Percentiles rank a stretch among this genome's conserved stretches.
Conservation (phyloP, 1,140 invertebrate species). For the Megalonaias nervosa region DNA sequence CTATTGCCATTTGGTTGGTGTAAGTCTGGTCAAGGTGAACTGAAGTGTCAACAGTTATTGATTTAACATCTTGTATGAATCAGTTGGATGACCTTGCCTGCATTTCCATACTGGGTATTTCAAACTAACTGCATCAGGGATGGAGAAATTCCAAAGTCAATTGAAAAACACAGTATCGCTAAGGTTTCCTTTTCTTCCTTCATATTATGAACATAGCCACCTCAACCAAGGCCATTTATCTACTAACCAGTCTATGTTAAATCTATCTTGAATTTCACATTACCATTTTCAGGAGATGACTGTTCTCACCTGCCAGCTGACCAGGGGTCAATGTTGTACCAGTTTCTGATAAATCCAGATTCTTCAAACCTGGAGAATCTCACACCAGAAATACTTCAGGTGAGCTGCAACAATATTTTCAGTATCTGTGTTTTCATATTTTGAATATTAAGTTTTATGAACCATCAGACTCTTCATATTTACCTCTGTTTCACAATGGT, state of each 20-base stretch:
- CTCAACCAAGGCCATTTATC: no score
- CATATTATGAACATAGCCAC: constrained; percentile 68
- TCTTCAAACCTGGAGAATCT: constrained; percentile 77
- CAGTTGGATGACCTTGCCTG: no score
- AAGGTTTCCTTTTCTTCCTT: neutral
- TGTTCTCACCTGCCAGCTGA: constrained; percentile 76
- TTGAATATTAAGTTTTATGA: no score
- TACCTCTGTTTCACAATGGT: no score
- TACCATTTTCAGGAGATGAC: constrained; percentile 66
- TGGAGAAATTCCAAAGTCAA: neutral
- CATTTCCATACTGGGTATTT: neutral
- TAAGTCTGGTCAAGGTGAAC: no score
- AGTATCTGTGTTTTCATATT: no score
- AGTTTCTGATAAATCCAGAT: constrained; percentile 78
- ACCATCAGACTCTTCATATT: no score
- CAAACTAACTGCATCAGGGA: neutral
- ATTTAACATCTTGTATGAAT: no score
- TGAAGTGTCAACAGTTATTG: no score
- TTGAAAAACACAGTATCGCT: neutral
- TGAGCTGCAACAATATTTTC: constrained; percentile 41
- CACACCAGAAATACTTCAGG: constrained; percentile 76
- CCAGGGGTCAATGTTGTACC: constrained; percentile 78
- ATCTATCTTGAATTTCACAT: no score
- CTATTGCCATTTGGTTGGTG: no score
- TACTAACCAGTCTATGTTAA: no score